Conservation (phyloP, 2,113 vertebrate genomes). For the Anguilla japonica region DNA sequence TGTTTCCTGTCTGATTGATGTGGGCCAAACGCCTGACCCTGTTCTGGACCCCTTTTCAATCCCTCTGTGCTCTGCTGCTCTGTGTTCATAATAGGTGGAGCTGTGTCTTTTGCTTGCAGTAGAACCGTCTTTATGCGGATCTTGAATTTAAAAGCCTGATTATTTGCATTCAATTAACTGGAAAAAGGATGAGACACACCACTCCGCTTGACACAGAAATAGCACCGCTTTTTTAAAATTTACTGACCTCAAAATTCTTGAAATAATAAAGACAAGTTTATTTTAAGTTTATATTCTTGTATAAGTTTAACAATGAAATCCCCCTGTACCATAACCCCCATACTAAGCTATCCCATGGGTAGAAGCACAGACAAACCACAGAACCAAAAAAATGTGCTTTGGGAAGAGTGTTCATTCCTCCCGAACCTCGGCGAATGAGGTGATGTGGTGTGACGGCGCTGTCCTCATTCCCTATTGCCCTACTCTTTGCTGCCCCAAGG, state of each 20-base stretch:
- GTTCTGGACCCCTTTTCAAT: neutral
- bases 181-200: no score
- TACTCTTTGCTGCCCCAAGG: neutral
- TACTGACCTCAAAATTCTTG: no score
- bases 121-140: neutral
- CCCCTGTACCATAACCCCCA: neutral
- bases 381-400: neutral
- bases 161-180: neutral
- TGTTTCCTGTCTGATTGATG: constrained; percentile 1
- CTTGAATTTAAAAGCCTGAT: neutral
- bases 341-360: neutral
- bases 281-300: no score
- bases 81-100: neutral
- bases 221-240: no score
- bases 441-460: neutral
- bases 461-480: constrained; percentile 16
- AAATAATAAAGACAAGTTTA: no score
- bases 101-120: neutral
- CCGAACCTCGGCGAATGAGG: neutral
- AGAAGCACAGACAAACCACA: neutral
- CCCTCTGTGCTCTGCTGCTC: neutral
- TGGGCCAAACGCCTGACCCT: neutral
- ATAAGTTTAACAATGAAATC: neutral
- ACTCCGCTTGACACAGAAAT: no score
- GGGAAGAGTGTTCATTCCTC: neutral